Base-by-base conservation (phyloP, 1,140 invertebrate genomes). In the Lasioglossum albipes region DNA sequence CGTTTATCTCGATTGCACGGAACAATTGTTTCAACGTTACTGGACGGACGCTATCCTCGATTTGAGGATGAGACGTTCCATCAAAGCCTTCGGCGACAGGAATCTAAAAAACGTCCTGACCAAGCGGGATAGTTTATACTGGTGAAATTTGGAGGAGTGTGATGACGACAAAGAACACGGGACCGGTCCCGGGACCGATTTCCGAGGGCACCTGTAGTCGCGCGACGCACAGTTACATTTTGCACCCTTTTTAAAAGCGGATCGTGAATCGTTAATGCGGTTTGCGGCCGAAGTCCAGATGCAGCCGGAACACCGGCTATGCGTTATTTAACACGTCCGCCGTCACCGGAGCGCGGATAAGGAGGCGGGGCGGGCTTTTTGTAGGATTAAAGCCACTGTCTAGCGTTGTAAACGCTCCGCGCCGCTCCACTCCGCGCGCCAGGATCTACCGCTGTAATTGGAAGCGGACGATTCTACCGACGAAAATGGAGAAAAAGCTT, bases 241-340 rank as follows among this genome's bases (percentile, higher is more conserved):
- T 69, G 36, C 36, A 36, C n/a, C 7, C 13, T 7, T 41, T 57
- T 42, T 31, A 22, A 57, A 22, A 45, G 49, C 7, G 52, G 59
- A 22, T 22, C 45, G 45, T 49, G 74, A 68, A 41, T 67, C 64
- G 74, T 52, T 49, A 49, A 49, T 49, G 45, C 45, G 45, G 45
- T 49, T 49, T 49, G 45, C 45, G 45, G 65, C 12, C 31, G 12
- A 10, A 49, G 49, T 54, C 72, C 22, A 22, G 61, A 36, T 9
- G 45, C 45, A 61, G 18, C 42, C 6, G 5, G 20, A 36, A 13
- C 3, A 9, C 13, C 22, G 36, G 9, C 27, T 16, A 5, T 61
- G 18, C 65, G 22, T 77, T 57, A 20, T 20, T 77, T 9, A 57
- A 57, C 52, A 20, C 52, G 52, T 57, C 20, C 20, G 6, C 52